Evolutionary conservation across 2,888 invertebrate genomes (phyloP), one percentile per base, ranked within the genome.

Genomic region (Arge pagana): DNA sequence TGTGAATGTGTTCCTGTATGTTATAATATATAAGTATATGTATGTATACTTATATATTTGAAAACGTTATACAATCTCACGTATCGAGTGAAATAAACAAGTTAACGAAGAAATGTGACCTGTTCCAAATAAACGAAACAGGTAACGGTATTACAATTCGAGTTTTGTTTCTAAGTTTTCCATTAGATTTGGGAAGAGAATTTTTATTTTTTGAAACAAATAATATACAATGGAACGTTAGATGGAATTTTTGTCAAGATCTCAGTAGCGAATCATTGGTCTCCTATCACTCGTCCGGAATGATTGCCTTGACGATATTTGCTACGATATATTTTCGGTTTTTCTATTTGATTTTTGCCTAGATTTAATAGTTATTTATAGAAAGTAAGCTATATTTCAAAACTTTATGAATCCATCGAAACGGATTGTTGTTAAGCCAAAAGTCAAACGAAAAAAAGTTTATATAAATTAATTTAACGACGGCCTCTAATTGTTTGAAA

Each of bases 351-450:
- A 8, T 13, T 15, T 8, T 36, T 36, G 3, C 15, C 6, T 5
- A 4, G 15, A 7, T 8, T 15, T 8, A 15, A 30, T 42, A 31
- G 42, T 30, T 30, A 30, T 30, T 42, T 30, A 42, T 21, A 5
- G 19, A 6, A n/a, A 41, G 48, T 54, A 54, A 53, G 50, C 43
- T 56, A 54, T 62, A 53, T 39, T 55, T 52, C 13, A 56, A 52
- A 56, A 50, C 24, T 61, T 52, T 59, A 55, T 45, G 45, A 48
- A 59, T 55, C 53, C 54, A 53, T 36, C 37, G 33, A 52, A 54
- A 56, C 49, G 51, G 56, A 57, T 59, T 59, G 57, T 55, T 58
- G 54, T 58, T 59, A 54, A 58, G 48, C 49, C 24, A 40, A 45
- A 37, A 36, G 36, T 6, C n/a, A 18, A 42, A 37, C 10, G 3